Evolutionary conservation across 2,113 vertebrate genomes (phyloP), one percentile per base, ranked within the genome.

Genomic region (Ictalurus punctatus): DNA sequence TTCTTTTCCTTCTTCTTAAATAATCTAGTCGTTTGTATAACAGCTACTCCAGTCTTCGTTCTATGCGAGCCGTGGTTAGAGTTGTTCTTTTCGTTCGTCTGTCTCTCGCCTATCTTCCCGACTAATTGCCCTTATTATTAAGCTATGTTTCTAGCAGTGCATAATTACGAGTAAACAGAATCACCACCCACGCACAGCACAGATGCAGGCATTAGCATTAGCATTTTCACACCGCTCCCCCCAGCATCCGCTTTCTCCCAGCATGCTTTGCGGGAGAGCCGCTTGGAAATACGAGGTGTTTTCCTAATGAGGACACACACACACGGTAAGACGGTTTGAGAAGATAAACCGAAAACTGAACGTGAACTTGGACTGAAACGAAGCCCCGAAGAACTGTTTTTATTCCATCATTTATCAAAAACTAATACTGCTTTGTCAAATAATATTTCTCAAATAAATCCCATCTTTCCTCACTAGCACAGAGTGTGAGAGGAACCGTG

Each of bases 91-190:
- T 85, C 56, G 6, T 86, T 61, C 86, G 8, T 89, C 9, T 88
- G 63, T 65, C 30, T 84, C 63, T 63, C 56, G 48, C 85, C 63
- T 83, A 74, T 88, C 88, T 89, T 87, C 83, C 89, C 89, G 92
- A 88, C 90, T 93, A 74, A 92, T 90, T 93, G 86, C 71, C 85
- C 88, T 90, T 87, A 91, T 94, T 92, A 84, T 86, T 80, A 87
- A 87, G 59, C 30, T 81, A 56, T 82, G 88, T 86, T 90, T 84
- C 88, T 91, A 67, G 71, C 91, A 86, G 59, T 76, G 90, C 48
- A 82, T 90, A 85, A 91, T 92, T 93, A 90, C 59, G 83, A 86
- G 85, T 91, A 92, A 91, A 92, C 89, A 92, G 85, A 90, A 83
- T 89, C 89, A 92, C 88, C 88, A 87, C 91, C 91, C 85, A 91